Conservation (phyloP, 2,113 vertebrate species). For the Euleptes europaea region DNA sequence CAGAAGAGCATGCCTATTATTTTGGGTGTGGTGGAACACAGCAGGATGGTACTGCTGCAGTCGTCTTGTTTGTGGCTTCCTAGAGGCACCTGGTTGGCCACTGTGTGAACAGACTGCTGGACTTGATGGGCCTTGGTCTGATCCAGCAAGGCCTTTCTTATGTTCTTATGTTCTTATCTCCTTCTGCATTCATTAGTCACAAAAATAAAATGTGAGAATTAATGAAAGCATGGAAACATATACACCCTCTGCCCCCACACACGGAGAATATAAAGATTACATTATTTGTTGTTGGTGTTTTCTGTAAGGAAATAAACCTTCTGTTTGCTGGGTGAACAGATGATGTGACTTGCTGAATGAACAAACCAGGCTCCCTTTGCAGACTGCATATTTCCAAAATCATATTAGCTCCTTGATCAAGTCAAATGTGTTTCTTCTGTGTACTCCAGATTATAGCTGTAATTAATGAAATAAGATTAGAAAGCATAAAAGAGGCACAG, state of each 20-base stretch:
- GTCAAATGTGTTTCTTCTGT: slow-evolving; percentile 21
- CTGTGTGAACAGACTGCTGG: too few relatives aligned
- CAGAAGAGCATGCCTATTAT: too few relatives aligned
- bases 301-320: background rate
- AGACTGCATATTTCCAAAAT: background rate
- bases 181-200: background rate
- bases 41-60: too few relatives aligned
- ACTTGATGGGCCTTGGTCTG: too few relatives aligned
- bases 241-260: background rate
- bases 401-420: slow-evolving; percentile 17
- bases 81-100: too few relatives aligned
- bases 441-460: background rate
- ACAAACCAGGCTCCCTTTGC: background rate
- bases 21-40: too few relatives aligned
- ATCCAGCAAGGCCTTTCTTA: too few relatives aligned
- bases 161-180: too few relatives aligned
- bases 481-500: slow-evolving; percentile 1
- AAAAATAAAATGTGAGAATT: background rate
- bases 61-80: too few relatives aligned
- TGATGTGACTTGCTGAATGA: background rate
- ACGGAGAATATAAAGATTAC: background rate
- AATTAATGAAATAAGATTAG: slow-evolving; percentile 39
- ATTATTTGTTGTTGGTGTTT: background rate
- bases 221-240: background rate
- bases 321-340: slow-evolving; percentile 17